Evolutionary conservation across 1,140 invertebrate species (phyloP).

Genomic region (Ceratosolen fusciceps): DNA sequence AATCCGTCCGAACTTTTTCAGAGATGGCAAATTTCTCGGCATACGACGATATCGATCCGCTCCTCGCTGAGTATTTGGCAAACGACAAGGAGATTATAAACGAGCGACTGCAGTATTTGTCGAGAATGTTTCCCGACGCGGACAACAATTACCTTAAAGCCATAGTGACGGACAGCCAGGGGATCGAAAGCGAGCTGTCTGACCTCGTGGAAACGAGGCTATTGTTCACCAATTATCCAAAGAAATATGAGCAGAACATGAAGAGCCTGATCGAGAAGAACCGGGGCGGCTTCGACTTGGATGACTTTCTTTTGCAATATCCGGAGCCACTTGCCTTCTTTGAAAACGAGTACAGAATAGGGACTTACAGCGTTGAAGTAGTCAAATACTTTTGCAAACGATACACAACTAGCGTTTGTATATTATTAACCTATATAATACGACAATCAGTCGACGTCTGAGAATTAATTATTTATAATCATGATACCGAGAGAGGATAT

Average conservation of each 20-base stretch:
- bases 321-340: constrained; percentile 73
- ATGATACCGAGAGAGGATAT: no score
- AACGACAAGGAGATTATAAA: constrained; percentile 37
- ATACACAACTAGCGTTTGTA: no score
- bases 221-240: constrained; percentile 48
- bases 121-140: constrained; percentile 54
- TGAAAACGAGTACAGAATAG: constrained; percentile 63
- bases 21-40: no score
- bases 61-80: no score
- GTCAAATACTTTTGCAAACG: no score
- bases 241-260: constrained; percentile 61
- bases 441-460: no score
- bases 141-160: constrained; percentile 44
- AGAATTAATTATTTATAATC: no score
- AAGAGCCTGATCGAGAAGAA: constrained; percentile 65
- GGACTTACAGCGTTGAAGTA: constrained; percentile 52
- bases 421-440: no score
- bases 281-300: constrained; percentile 67
- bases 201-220: constrained; percentile 52
- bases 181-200: constrained; percentile 36
- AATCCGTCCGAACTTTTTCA: no score
- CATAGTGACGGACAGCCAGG: constrained; percentile 37
- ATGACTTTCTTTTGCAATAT: constrained; percentile 73
- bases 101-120: constrained; percentile 49
- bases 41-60: no score